A percentile compares a stretch with the other conserved stretches of the same genome.
phyloP scores from a whole-genome alignment of 2,113 vertebrate genomes.

The Dasyurus viverrinus region DNA sequence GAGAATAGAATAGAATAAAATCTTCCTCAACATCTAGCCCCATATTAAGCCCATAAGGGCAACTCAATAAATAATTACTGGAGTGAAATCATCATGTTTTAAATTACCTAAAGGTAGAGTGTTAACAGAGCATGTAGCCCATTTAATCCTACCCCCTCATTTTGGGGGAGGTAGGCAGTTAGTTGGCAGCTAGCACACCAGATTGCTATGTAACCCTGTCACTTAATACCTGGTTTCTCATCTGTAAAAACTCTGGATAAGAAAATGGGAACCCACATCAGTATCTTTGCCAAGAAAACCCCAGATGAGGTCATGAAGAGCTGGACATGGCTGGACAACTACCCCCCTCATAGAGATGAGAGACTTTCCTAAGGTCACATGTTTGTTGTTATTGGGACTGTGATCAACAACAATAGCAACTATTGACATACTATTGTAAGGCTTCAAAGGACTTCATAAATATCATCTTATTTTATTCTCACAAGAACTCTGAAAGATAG shows the following conservation, averaged over 20 bases:
- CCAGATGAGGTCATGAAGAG: background rate
- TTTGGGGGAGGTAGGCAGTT: background rate
- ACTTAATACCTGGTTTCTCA: background rate
- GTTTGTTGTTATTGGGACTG: background rate
- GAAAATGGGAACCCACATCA: too few species aligned
- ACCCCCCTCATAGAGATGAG: background rate
- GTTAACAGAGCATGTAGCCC: background rate
- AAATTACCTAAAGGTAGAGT: background rate
- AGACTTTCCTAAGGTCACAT: background rate
- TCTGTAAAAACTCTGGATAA: background rate
- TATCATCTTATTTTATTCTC: background rate
- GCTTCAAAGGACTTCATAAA: background rate
- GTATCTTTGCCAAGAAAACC: background rate
- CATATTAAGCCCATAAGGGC: background rate
- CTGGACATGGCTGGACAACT: too few species aligned
- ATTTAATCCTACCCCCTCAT: background rate
- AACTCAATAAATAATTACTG: background rate
- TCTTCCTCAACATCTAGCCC: background rate
- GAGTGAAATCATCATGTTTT: conserved; percentile 15
- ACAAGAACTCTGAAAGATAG: background rate
- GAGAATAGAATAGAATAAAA: background rate
- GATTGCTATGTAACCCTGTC: background rate
- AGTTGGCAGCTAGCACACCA: background rate
- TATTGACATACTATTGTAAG: background rate
- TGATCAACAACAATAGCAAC: background rate